phyloP scores from a whole-genome alignment of 2,113 vertebrate species.

The Lophius piscatorius region DNA sequence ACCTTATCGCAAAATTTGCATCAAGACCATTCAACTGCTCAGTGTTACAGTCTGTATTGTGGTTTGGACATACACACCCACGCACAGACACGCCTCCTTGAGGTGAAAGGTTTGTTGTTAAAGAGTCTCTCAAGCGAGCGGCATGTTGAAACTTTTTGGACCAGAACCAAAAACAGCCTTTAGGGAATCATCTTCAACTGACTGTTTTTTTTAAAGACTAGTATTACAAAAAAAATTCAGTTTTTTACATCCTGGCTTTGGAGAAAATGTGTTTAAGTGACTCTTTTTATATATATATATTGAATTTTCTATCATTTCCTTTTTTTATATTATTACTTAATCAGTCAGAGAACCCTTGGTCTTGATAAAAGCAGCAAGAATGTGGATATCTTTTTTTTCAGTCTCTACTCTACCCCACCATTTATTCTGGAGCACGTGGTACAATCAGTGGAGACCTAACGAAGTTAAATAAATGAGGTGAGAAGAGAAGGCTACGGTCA shows the following conservation, averaged over 20 bases:
- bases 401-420: neutral
- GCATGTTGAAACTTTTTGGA: neutral
- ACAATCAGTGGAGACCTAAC: slow-evolving; percentile 49
- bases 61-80: slow-evolving; percentile 8
- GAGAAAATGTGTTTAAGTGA: slow-evolving; percentile 35
- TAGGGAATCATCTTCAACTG: slow-evolving; percentile 1
- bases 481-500: too few relatives aligned
- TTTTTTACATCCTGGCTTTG: slow-evolving; percentile 14
- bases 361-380: slow-evolving; percentile 17
- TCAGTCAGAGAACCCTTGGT: slow-evolving; percentile 34
- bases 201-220: slow-evolving; percentile 32
- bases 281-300: slow-evolving; percentile 18
- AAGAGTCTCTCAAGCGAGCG: neutral
- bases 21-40: slow-evolving; percentile 13
- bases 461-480: slow-evolving; percentile 35
- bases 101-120: neutral
- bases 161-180: slow-evolving; percentile 17
- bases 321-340: neutral
- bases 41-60: slow-evolving; percentile 1
- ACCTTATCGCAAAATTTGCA: slow-evolving; percentile 35
- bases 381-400: neutral
- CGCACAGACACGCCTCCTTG: neutral
- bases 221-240: slow-evolving; percentile 27
- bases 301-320: slow-evolving; percentile 8
- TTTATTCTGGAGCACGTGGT: slow-evolving; percentile 35